These are phyloP conservation scores for Lordiphosa collinella DNA, from an alignment of 1,140 invertebrate genomes.

Conservation along the genomic window DNA sequence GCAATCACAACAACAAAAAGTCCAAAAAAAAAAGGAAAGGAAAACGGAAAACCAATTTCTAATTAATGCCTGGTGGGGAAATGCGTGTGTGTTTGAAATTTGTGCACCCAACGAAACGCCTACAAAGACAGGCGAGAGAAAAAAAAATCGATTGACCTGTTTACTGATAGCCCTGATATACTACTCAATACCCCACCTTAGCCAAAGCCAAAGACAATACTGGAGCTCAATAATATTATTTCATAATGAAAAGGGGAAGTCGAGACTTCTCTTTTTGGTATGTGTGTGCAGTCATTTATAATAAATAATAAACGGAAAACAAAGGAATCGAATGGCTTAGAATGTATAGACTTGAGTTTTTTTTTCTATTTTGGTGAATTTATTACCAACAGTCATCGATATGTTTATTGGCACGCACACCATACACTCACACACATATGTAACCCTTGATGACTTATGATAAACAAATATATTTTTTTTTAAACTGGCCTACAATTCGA, in stretches of 20 bases:
- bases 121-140: constrained; percentile 13
- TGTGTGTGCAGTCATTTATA: constrained; percentile 68
- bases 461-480: background rate
- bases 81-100: constrained; percentile 40
- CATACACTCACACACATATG: background rate
- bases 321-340: constrained; percentile 26
- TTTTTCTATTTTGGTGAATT: constrained; percentile 9
- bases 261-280: background rate
- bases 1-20: constrained; percentile 37
- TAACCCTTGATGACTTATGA: no score
- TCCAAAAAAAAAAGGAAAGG: constrained; percentile 8
- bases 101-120: constrained; percentile 50
- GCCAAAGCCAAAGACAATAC: constrained; percentile 19
- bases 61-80: constrained; percentile 51
- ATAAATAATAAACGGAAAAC: constrained; percentile 67
- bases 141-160: constrained; percentile 63
- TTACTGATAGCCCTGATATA: constrained; percentile 40
- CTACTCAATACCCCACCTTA: constrained; percentile 30
- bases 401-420: constrained; percentile 17
- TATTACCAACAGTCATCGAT: constrained; percentile 53
- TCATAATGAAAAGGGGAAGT: constrained; percentile 44
- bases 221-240: constrained; percentile 65
- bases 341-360: no score
- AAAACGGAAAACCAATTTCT: constrained; percentile 53
- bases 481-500: no score